Evolutionary conservation across 2,113 vertebrate species (phyloP).

Genomic region (Pantherophis guttatus): DNA sequence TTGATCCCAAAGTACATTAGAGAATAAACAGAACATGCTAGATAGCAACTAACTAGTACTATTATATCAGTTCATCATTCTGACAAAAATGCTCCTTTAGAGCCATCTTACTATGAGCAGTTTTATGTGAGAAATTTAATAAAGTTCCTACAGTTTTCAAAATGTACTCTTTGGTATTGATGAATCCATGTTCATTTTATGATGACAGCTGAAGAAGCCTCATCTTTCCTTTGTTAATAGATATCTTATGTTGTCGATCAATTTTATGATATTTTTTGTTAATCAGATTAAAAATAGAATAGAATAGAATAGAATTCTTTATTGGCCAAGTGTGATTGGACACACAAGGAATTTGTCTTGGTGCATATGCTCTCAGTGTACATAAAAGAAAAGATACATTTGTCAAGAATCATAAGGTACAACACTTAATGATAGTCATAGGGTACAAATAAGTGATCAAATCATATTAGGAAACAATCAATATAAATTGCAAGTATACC

Average conservation of each 20-base stretch:
- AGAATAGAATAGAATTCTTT: too few relatives aligned
- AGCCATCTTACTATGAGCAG: not conserved
- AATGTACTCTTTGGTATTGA: not conserved
- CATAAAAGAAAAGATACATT: too few relatives aligned
- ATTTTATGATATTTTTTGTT: not conserved
- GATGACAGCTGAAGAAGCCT: not conserved
- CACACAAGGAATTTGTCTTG: too few relatives aligned
- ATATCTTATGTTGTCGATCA: not conserved
- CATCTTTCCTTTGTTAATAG: not conserved
- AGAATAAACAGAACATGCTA: not conserved
- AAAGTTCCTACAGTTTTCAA: not conserved
- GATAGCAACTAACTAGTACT: not conserved
- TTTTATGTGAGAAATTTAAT: not conserved
- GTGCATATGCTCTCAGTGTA: too few relatives aligned
- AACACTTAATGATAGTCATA: too few relatives aligned
- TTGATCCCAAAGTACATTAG: not conserved
- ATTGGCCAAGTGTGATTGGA: too few relatives aligned
- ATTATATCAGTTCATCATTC: not conserved
- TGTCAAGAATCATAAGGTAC: too few relatives aligned
- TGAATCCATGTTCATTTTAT: not conserved
- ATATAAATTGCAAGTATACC: too few relatives aligned
- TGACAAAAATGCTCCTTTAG: not conserved
- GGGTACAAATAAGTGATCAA: too few relatives aligned
- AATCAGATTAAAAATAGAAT: not conserved
- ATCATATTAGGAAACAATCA: too few relatives aligned